Evolutionary conservation across 2,888 invertebrate species (phyloP), one percentile per base, ranked within the genome.

Genomic region (Stenodema calcarata): DNA sequence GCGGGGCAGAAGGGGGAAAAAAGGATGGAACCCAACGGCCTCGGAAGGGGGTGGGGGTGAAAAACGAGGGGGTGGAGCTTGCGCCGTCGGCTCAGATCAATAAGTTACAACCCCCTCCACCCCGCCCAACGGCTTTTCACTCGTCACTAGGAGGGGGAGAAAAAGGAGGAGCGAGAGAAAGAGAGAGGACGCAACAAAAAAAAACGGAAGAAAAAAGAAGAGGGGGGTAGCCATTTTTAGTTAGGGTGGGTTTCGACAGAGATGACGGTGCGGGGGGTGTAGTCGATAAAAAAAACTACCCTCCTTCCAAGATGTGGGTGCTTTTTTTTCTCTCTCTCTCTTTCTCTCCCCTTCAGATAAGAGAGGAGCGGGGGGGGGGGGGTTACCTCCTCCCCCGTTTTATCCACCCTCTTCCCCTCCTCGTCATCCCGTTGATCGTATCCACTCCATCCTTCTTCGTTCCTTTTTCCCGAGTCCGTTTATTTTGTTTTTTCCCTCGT

Each of bases 191-290:
- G 69, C 1, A 42, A 30, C 2, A 23, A 76, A 44, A 54, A 62
- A 30, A 42, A 54, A 16, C n/a, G n/a, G n/a, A n/a, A n/a, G n/a
- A n/a, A n/a, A n/a, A n/a, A n/a, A n/a, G n/a, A n/a, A n/a, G n/a
- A n/a, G n/a, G 54, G 41, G 62, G 80, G 80, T 35, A 54, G 80
- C 80, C 80, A 80, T 80, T 80, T 80, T 80, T 80, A 80, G 80
- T 80, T 54, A 41, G 80, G 62, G 80, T 27, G 54, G 80, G 54
- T 80, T 80, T 54, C 78, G 14, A 35, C n/a, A 28, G 9, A 54
- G 50, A 28, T 27, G 80, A 16, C 1, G 30, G 23, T 18, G 62
- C 9, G 28, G 41, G 80, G 28, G 80, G 80, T 54, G 50, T 54
- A 80, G 80, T 80, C 80, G 47, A 54, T 80, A 80, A 80, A 80